These are phyloP conservation scores for Uromys caudimaculatus DNA, from an alignment of 2,797 vertebrate species.

Conservation along the genomic window DNA sequence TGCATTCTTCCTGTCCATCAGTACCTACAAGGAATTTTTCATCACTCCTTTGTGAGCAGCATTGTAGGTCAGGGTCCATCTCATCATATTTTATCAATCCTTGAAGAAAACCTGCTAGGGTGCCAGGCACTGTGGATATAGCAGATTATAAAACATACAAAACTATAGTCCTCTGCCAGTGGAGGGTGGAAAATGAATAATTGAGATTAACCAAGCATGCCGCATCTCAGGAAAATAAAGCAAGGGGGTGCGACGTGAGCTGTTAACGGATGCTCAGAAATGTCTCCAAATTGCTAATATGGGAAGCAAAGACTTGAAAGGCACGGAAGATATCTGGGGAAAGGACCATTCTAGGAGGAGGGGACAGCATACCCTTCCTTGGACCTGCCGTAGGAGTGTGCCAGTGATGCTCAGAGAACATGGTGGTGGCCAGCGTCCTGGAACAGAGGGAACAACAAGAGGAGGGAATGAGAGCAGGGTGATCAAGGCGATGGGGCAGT, in stretches of 20 bases:
- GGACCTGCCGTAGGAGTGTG: background rate
- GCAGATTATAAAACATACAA: background rate
- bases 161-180: background rate
- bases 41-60: background rate
- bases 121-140: background rate
- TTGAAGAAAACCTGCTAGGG: background rate
- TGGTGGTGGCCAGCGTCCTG: background rate
- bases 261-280: background rate
- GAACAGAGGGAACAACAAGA: background rate
- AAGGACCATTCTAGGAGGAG: background rate
- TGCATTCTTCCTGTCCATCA: background rate
- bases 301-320: background rate
- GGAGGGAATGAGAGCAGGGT: fast-evolving
- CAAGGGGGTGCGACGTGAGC: background rate
- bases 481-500: background rate
- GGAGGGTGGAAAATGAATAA: slow-evolving; percentile 3
- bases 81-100: background rate
- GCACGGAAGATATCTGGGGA: background rate
- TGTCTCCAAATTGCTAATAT: background rate
- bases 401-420: background rate
- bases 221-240: slow-evolving; percentile 6
- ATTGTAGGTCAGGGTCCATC: background rate
- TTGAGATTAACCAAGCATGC: background rate
- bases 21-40: background rate
- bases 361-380: background rate